Evolutionary conservation across 2,113 vertebrate species (phyloP), one percentile per base, ranked within the genome.

Genomic region (Amphiprion ocellaris): DNA sequence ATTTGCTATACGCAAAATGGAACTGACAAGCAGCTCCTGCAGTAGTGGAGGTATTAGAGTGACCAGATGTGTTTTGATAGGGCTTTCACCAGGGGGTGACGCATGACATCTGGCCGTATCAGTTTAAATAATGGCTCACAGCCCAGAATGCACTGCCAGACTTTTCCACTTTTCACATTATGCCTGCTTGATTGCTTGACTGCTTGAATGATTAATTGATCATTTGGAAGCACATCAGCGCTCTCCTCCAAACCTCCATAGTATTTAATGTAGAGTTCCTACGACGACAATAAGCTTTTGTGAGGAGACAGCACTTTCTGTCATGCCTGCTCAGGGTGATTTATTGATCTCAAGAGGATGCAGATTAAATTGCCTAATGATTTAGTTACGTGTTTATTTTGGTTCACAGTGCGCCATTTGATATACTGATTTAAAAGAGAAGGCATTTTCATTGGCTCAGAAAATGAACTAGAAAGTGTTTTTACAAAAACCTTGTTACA

Each of bases 41-140:
- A 39, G 68, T 11, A 56, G 82, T 66, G 39, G 21, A 26, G 65
- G 58, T 46, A 44, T 79, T 65, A 62, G 30, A 60, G 69, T 54
- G 76, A 69, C 67, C 86, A 85, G 85, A 86, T 90, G 90, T 91
- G 86, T 86, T 88, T 79, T 87, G 70, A 90, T 84, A 55, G 86
- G 76, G 69, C 68, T 68, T 69, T 71, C 84, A 79, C 55, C 69
- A 55, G 59, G 73, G 81, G 74, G 77, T 77, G 82, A 84, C 84
- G 69, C 75, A 49, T 75, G 77, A 78, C 70, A 87, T 90, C 86
- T 89, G 81, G 78, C 73, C 9, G 30, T 56, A 58, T 74, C 65
- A 1, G 5, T 83, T 84, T 80, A 81, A 86, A 80, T 79, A 54
- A 87, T 85, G 83, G 63, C 81, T 80, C 58, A 3, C 47, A 53